Percentiles rank a stretch among this genome's conserved stretches.
These are phyloP conservation scores for Reticulitermes lucifugus DNA, from an alignment of 2,888 invertebrate genomes.

Conservation along the genomic window DNA sequence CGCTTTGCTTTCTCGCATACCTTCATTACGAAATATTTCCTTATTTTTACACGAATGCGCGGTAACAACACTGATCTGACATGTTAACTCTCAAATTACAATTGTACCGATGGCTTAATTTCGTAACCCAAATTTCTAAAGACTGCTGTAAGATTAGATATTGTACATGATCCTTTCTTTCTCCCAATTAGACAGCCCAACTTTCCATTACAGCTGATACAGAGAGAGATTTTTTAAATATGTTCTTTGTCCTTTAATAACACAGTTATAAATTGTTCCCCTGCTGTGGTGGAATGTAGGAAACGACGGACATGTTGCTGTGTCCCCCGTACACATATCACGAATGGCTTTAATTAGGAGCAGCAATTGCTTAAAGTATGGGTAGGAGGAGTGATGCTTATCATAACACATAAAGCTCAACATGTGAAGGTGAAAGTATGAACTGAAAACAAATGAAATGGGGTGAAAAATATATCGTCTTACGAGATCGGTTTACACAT, in stretches of 20 bases:
- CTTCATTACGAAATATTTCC: background rate
- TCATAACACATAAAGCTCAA: slow-evolving; percentile 3
- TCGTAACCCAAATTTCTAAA: slow-evolving; percentile 7
- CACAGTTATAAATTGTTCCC: slow-evolving; percentile 5
- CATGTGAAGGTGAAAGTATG: slow-evolving; percentile 6
- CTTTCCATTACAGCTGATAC: background rate
- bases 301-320: background rate
- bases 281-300: background rate
- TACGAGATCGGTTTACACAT: background rate
- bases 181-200: background rate
- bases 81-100: background rate
- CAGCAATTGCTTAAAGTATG: background rate
- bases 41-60: background rate
- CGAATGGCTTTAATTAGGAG: background rate
- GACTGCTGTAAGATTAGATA: background rate
- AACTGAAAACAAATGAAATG: background rate
- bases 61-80: background rate
- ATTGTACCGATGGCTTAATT: background rate
- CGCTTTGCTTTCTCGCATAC: background rate
- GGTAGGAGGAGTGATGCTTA: background rate
- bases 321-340: background rate
- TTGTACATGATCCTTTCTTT: background rate
- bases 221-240: background rate
- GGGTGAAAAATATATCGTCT: background rate
- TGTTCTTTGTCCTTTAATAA: background rate